Base-by-base conservation (phyloP, 2,888 invertebrate genomes). In the Yponomeuta sedellus region DNA sequence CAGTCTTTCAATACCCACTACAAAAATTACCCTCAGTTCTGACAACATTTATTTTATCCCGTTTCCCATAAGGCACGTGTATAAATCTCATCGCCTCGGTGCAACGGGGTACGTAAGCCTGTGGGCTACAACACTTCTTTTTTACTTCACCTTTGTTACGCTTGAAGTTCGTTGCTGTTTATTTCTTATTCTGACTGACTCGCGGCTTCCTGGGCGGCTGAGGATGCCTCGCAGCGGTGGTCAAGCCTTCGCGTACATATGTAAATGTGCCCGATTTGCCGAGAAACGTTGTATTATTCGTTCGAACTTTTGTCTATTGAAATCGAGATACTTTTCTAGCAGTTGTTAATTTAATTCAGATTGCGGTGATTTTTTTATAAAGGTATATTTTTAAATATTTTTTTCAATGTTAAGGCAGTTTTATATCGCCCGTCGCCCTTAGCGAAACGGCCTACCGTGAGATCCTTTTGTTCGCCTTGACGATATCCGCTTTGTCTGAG, bases 71-170 rank as follows among this genome's bases (percentile, higher is more conserved):
- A 82, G 78, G 80, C 82, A 81, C 80, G 77, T 76, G 79, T 78
- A 84, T 85, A 83, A 85, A 86, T 86, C 82, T 80, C 76, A 73
- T 75, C 69, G 70, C 69, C 44, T 12, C 44, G 20, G 19, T 63
- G 20, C 63, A 22, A 34, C 34, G 34, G 34, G 34, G 44, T 61
- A 34, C 61, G 34, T 34, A 34, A 8, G 44, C 63, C 63, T 44
- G 6, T 73, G 73, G 80, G 88, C 83, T 70, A 73, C 73, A 75
- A 77, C 80, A 83, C 84, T 86, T 88, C 84, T 88, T 88, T 89
- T 86, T 88, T 84, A 86, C 85, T 86, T 88, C 83, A 87, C 86
- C 88, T 90, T 90, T 89, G 90, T 90, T 91, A 90, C 89, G 90
- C 88, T 89, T 86, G 77, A 83, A 86, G 65, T 64, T 66, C 62